Base-by-base conservation (phyloP, 2,113 vertebrate genomes). In the Oncorhynchus keta region DNA sequence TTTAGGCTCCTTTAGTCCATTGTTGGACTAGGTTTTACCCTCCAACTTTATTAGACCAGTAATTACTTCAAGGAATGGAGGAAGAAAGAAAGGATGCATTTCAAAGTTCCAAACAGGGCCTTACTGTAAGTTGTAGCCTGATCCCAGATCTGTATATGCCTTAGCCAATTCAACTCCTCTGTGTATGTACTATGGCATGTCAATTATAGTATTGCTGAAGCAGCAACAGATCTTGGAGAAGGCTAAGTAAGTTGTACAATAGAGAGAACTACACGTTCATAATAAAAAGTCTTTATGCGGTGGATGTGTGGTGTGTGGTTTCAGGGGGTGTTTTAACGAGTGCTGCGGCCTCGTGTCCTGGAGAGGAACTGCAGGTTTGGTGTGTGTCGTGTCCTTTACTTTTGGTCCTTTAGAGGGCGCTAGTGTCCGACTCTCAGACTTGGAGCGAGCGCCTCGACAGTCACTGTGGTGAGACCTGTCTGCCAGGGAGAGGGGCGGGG, bases 271-370 rank as follows among this genome's bases (percentile, higher is more conserved):
- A 76, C 83, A 90, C 86, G 88, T 90, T 94, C 87, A 97, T 93
- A 94, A 93, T 90, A 96, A 95, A 93, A 95, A 93, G 83, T 96
- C 94, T 89, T 95, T 95, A 76, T 95, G 95, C 90, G 94, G 93
- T 90, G 94, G 95, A 82, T 94, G 94, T 77, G 93, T 88, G 93
- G 93, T 88, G 93, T 94, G 94, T 91, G 95, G 92, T 86, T 95
- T 94, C 70, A 94, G 81, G 59, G 90, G 77, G 69, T 88, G 85
- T 85, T 91, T 90, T 73, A 90, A 61, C 0, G 84, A 83, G 82
- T 87, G 88, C 76, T 89, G 89, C 78, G 81, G 94, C 86, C 94
- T 93, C 9, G 93, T 93, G 87, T 97, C 95, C 86, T 94, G 93
- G 55, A 93, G 88, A 81, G 83, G 90, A 57, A 90, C 1, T 12